Evolutionary conservation across 1,140 invertebrate species (phyloP).

Genomic region (Dolichoris vasculosae): DNA sequence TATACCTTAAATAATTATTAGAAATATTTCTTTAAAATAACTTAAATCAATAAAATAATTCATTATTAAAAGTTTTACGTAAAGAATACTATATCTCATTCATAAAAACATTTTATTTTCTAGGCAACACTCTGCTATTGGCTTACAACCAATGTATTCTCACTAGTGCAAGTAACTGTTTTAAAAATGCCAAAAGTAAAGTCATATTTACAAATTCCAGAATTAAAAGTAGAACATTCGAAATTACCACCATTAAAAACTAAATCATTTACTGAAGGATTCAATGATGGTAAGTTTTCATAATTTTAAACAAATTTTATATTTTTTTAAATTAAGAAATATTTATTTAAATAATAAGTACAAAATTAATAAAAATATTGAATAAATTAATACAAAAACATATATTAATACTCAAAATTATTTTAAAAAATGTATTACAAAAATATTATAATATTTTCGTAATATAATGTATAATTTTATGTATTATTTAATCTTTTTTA

Average conservation of each 20-base stretch:
- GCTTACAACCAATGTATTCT: constrained; percentile 91
- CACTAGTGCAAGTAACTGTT: constrained; percentile 86
- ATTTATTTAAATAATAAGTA: not conserved
- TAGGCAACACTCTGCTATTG: constrained; percentile 93
- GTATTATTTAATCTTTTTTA: no score
- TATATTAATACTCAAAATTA: no score
- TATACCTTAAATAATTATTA: no score
- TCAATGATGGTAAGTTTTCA: constrained; percentile 86
- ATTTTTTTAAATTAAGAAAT: not conserved
- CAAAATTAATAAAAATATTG: not conserved
- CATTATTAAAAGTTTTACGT: not conserved
- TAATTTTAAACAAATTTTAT: not conserved
- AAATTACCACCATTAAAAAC: constrained; percentile 79
- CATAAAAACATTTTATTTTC: constrained; percentile 55
- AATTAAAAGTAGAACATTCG: constrained; percentile 76
- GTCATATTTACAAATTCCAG: constrained; percentile 86
- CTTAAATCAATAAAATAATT: not conserved
- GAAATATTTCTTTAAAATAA: constrained; percentile 2
- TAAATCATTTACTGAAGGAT: constrained; percentile 84
- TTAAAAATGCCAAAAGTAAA: constrained; percentile 85
- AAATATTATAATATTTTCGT: no score
- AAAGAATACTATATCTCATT: not conserved
- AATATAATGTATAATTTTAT: no score
- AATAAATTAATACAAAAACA: no score
- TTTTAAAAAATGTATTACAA: no score